A percentile compares a stretch with the other conserved stretches of the same genome.
These are phyloP conservation scores for Brachypalpus laphriformis DNA, from an alignment of 2,888 invertebrate species.

Conservation along the genomic window DNA sequence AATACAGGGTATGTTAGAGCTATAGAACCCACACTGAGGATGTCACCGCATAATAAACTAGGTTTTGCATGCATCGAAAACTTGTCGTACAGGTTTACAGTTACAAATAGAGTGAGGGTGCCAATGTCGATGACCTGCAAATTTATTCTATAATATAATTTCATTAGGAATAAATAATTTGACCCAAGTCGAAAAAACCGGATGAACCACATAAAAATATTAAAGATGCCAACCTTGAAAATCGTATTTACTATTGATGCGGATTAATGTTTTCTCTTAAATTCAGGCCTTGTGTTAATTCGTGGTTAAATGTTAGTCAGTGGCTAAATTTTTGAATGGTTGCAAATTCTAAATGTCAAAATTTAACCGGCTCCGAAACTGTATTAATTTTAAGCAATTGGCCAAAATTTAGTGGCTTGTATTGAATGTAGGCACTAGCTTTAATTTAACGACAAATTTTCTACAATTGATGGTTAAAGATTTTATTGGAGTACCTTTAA, in stretches of 20 bases:
- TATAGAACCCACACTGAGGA: too few species aligned
- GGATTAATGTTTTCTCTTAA: not conserved
- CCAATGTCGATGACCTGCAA: not conserved
- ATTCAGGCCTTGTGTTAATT: not conserved
- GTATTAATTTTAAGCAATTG: too few species aligned
- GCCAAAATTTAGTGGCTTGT: too few species aligned
- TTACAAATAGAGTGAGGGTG: not conserved
- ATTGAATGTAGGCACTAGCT: too few species aligned
- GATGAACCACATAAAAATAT: not conserved
- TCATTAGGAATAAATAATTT: not conserved
- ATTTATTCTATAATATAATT: not conserved
- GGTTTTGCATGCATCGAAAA: not conserved
- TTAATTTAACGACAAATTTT: not conserved
- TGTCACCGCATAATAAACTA: not conserved
- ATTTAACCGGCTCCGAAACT: too few species aligned
- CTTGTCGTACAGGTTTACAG: not conserved
- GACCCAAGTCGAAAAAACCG: not conserved
- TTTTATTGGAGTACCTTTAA: too few species aligned
- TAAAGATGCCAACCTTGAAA: not conserved
- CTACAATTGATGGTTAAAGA: not conserved
- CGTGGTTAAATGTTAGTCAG: too few species aligned
- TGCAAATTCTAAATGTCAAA: not conserved
- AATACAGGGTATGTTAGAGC: too few species aligned
- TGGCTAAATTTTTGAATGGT: too few species aligned
- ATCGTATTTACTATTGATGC: not conserved